Conservation (phyloP, 2,113 vertebrate genomes). For the Phyllostomus hastatus region DNA sequence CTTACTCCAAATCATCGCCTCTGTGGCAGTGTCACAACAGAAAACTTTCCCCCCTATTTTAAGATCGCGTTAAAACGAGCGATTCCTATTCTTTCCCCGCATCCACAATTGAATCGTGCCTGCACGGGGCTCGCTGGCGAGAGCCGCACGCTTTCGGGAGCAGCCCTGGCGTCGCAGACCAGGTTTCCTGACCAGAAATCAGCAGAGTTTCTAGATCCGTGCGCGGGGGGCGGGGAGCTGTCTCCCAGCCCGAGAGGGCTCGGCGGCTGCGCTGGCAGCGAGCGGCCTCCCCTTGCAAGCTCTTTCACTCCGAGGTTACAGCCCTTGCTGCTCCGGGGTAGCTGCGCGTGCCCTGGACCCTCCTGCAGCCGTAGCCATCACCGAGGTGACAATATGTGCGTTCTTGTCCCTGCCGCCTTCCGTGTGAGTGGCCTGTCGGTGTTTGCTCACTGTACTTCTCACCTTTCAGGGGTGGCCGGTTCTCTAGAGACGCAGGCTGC, state of each 20-base stretch:
- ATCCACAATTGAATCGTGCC: slow-evolving; percentile 17
- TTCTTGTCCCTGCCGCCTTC: slow-evolving; percentile 70
- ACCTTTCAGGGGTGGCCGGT: slow-evolving; percentile 68
- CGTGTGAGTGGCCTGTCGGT: slow-evolving; percentile 57
- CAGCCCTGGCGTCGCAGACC: not conserved
- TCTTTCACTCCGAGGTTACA: not conserved
- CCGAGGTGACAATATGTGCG: slow-evolving; percentile 79
- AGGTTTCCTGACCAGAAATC: slow-evolving; percentile 43
- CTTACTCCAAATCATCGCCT: slow-evolving; percentile 81
- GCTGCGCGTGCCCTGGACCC: slow-evolving; percentile 49
- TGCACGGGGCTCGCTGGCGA: not conserved
- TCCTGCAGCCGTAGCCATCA: slow-evolving; percentile 69
- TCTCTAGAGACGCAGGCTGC: slow-evolving; percentile 74
- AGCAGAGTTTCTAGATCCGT: not conserved
- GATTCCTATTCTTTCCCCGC: slow-evolving; percentile 72
- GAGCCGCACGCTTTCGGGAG: not conserved
- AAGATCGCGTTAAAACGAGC: slow-evolving; percentile 76
- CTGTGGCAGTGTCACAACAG: slow-evolving; percentile 81
- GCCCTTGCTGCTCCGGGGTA: slow-evolving; percentile 30
- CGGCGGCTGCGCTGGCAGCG: not conserved
- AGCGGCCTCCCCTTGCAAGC: not conserved
- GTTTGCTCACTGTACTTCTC: slow-evolving; percentile 72
- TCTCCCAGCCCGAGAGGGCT: not conserved
- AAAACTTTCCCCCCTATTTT: slow-evolving; percentile 80
- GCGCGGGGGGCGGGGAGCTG: not conserved